These are phyloP conservation scores for Crenuchus spilurus DNA, from an alignment of 2,797 vertebrate genomes.

Conservation along the genomic window DNA sequence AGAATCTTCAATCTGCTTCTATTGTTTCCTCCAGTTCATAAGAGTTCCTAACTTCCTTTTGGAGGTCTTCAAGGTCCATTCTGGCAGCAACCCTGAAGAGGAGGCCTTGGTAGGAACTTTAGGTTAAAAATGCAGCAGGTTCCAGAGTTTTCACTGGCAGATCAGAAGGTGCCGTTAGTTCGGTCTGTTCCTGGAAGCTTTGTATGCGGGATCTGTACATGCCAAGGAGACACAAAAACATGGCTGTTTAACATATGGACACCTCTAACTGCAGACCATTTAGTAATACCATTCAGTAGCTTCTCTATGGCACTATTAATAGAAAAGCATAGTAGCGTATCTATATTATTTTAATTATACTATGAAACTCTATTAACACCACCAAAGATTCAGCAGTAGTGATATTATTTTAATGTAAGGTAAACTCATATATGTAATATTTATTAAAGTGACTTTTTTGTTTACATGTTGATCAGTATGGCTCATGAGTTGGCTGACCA, in stretches of 20 bases:
- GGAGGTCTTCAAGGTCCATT: conserved; percentile 43
- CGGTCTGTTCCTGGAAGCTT: conserved; percentile 86
- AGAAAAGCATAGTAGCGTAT: too few relatives aligned
- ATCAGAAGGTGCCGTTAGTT: conserved; percentile 77
- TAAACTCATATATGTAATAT: too few relatives aligned
- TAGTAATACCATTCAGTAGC: too few relatives aligned
- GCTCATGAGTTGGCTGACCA: too few relatives aligned
- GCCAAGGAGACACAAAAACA: conserved; percentile 21
- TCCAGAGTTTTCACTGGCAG: conserved; percentile 64
- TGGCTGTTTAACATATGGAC: neutral
- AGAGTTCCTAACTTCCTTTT: conserved; percentile 61
- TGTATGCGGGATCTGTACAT: conserved; percentile 86
- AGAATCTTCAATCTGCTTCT: conserved; percentile 62
- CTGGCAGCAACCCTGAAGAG: conserved; percentile 53
- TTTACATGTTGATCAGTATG: too few relatives aligned
- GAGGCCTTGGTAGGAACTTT: conserved; percentile 57
- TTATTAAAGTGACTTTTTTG: too few relatives aligned
- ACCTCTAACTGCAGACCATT: neutral
- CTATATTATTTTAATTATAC: too few relatives aligned
- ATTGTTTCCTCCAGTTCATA: conserved; percentile 46
- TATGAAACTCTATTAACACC: too few relatives aligned
- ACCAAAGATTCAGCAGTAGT: too few relatives aligned
- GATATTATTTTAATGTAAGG: too few relatives aligned
- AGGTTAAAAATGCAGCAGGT: conserved; percentile 51
- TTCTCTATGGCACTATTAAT: too few relatives aligned